These are phyloP conservation scores for Hemitrygon akajei DNA, from an alignment of 2,797 vertebrate species.

Conservation along the genomic window DNA sequence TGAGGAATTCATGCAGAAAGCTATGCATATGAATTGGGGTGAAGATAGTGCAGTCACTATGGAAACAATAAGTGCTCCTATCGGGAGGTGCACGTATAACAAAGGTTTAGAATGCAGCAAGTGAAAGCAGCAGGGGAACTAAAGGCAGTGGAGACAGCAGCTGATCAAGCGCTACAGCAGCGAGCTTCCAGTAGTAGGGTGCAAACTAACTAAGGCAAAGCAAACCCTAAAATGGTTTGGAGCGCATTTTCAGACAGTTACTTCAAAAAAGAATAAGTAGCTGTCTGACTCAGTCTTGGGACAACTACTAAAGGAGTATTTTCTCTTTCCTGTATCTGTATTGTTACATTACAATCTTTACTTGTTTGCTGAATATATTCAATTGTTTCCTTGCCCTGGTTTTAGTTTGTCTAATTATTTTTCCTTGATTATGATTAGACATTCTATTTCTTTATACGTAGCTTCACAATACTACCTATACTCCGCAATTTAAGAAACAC, in stretches of 20 bases:
- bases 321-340: background rate
- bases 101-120: background rate
- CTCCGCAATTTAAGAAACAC: background rate
- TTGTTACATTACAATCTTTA: background rate
- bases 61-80: background rate
- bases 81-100: background rate
- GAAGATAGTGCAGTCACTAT: constrained; percentile 5
- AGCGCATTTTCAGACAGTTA: background rate
- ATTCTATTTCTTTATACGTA: background rate
- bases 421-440: background rate
- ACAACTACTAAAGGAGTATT: background rate
- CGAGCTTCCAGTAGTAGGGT: background rate
- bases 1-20: constrained; percentile 9
- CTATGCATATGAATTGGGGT: background rate
- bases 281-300: background rate
- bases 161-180: background rate
- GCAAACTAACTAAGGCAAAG: background rate
- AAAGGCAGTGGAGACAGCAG: background rate
- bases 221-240: background rate
- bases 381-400: background rate
- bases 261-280: background rate
- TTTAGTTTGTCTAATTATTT: background rate
- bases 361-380: background rate
- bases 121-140: background rate
- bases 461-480: background rate